Base-by-base conservation (phyloP, 2,797 vertebrate genomes). In the Rhinichthys osculus region DNA sequence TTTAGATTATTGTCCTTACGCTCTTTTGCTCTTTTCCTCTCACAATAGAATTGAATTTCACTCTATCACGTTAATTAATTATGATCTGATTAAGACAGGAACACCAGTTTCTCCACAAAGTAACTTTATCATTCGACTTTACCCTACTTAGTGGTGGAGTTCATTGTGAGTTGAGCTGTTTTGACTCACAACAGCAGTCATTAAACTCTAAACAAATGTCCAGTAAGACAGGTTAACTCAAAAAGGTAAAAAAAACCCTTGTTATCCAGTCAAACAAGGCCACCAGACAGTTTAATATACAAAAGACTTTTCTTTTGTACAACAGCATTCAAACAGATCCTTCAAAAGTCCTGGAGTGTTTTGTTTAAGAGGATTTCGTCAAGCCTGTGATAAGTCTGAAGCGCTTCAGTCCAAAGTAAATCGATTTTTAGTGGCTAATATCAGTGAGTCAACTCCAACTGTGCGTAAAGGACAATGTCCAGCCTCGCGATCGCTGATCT, bases 391-490 rank as follows among this genome's bases (percentile, higher is more conserved):
- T 66, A 74, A 50, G 7, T 73, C 40, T 50, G 2, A 23, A 42
- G 57, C 4, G 0, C 19, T 72, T 14, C 40, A 66, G 70, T 78
- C 66, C 10, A 72, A 52, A 78, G 33, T 33, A 50, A 81, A 73
- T 35, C 0, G 14, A 33, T 76, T 66, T 67, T 42, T 84, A 78
- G 54, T 47, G 21, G 13, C n/a, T 64, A 54, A 54, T 74, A 87
- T 86, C 84, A 79, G 78, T 81, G 30, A 44, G 66, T 73, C 69
- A 5, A 57, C 19, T 62, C 64, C 50, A 30, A 27, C 21, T 7
- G 62, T 64, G 76, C 14, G 35, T 87, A 57, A 73, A 80, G 88
- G 30, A 50, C 88, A 90, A 90, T 70, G 90, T 90, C 73, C 87
- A 88, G 54, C 23, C n/a, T 81, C 54, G 42, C 6, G n/a, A 40